phyloP scores from a whole-genome alignment of 2,113 vertebrate species.

The Prolemur simus region DNA sequence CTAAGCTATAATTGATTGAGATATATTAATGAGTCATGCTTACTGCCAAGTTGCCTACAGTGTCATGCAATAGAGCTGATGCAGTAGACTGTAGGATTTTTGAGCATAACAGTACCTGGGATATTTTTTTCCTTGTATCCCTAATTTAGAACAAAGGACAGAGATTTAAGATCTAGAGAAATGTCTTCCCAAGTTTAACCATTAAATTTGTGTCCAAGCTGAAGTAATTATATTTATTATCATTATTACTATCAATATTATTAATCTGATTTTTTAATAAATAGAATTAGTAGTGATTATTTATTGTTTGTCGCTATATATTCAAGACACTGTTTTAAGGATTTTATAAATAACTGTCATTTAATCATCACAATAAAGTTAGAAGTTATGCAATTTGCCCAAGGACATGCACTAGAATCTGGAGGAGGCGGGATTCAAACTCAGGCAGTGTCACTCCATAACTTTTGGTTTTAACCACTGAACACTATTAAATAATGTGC shows the following conservation, averaged over 20 bases:
- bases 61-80: background rate
- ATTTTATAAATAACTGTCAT: background rate
- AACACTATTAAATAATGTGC: background rate
- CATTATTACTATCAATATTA: background rate
- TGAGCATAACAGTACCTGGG: background rate
- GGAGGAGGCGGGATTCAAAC: background rate
- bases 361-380: background rate
- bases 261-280: background rate
- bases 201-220: background rate
- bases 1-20: background rate
- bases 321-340: background rate
- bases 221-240: background rate
- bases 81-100: background rate
- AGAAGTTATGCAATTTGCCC: background rate
- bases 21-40: background rate
- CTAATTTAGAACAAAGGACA: background rate
- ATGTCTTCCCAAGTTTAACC: background rate
- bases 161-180: background rate
- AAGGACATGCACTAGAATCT: background rate
- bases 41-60: background rate
- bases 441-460: background rate
- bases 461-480: background rate
- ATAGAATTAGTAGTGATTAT: background rate
- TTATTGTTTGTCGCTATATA: background rate
- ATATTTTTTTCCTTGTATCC: background rate